Base-by-base conservation (phyloP, 2,888 invertebrate genomes). In the Cerastoderma edule region DNA sequence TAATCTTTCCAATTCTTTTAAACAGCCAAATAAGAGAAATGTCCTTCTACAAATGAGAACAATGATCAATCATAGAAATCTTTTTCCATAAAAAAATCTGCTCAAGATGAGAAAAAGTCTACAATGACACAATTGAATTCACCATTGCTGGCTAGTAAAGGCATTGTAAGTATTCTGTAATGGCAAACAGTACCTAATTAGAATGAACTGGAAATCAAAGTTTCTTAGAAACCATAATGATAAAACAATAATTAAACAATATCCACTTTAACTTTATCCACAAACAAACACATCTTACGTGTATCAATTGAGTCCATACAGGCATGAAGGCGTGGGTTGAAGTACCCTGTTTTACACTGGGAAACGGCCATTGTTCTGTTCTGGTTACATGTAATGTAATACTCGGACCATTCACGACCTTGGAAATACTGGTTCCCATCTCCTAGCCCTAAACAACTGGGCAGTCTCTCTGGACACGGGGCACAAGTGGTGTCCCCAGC, bases 291-390 rank as follows among this genome's bases (percentile, higher is more conserved):
- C 19, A n/a, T 60, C 75, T 69, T 77, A 84, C 83, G 33, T 48
- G 60, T 79, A 27, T 74, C 74, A 19, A 77, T 60, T 27, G 64
- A 48, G 22, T 50, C 70, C 27, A 75, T 74, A 72, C 88, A 88
- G 56, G 53, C 60, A 16, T 78, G 73, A 0, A 74, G 67, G 3
- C 48, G 53, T 16, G 86, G 85, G 69, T 86, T 72, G 60, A 87
- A 88, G 71, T 78, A 83, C 19, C 87, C 84, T 39, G 72, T 77
- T 19, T 69, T 63, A 78, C 88, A 88, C 39, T 81, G 73, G 2
- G 48, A 69, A 8, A 80, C 69, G 28, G 60, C 64, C 0, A 79
- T 32, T 4, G 85, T 83, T 66, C 85, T 78, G 57, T 85, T 83
- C 24, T 75, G 75, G 60, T 75, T 60, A 56, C 85, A 83, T 0